Percentiles rank a stretch among this genome's conserved stretches.
phyloP scores from a whole-genome alignment of 1,140 invertebrate genomes.

The Neodiprion pinetum region DNA sequence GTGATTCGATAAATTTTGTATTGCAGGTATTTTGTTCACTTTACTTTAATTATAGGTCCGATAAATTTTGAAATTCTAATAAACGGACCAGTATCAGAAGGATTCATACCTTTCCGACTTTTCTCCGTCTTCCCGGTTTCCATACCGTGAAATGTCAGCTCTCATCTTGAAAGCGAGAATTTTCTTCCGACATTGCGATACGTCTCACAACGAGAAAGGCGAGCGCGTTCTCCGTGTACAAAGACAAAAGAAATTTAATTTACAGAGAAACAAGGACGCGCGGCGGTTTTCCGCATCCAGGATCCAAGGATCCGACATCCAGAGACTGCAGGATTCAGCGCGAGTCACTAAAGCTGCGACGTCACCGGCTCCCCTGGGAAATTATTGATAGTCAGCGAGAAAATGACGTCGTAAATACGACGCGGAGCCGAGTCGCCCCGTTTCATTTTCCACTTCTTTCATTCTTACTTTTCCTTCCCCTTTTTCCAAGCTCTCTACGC shows the following conservation, averaged over 20 bases:
- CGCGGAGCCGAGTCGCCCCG: background rate
- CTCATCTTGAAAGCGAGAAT: too few species aligned
- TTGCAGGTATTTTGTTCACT: too few species aligned
- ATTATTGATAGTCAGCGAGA: background rate
- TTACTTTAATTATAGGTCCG: too few species aligned
- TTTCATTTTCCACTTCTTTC: background rate
- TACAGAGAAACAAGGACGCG: constrained; percentile 1
- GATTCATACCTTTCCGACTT: too few species aligned
- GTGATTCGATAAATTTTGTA: too few species aligned
- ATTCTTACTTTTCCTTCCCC: background rate
- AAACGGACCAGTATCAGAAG: too few species aligned
- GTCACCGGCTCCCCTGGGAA: constrained; percentile 3
- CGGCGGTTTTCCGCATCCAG: background rate
- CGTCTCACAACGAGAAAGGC: too few species aligned
- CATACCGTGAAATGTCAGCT: too few species aligned
- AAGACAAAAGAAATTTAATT: background rate
- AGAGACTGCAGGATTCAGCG: background rate
- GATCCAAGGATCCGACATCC: background rate
- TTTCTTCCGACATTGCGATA: too few species aligned
- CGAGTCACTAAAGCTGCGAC: background rate
- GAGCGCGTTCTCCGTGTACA: too few species aligned
- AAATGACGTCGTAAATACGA: constrained; percentile 7
- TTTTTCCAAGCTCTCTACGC: background rate
- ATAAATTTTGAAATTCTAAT: too few species aligned
- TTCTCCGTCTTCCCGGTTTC: too few species aligned